A percentile compares a stretch with the other conserved stretches of the same genome.
These are phyloP conservation scores for Temnothorax rugatulus DNA, from an alignment of 2,888 invertebrate genomes.

Conservation along the genomic window DNA sequence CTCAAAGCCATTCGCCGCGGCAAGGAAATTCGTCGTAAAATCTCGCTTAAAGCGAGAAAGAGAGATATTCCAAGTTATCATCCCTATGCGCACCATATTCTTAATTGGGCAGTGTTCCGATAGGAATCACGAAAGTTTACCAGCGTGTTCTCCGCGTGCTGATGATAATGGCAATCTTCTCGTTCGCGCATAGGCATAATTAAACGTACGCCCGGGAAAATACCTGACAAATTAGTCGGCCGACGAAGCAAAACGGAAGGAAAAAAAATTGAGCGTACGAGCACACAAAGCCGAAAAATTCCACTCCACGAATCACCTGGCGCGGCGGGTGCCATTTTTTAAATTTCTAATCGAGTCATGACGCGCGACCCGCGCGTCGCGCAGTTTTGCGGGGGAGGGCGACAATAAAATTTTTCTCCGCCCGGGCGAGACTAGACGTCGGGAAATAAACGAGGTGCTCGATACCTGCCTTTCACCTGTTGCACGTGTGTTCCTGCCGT, in stretches of 20 bases:
- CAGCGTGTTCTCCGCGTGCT: neutral
- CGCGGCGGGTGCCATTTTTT: constrained; percentile 4
- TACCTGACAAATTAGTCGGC: neutral
- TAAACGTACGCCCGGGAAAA: neutral
- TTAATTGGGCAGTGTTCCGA: neutral
- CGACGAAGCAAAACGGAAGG: neutral
- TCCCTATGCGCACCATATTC: neutral
- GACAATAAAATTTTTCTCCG: constrained; percentile 40
- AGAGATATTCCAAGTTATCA: neutral
- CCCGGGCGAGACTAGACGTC: constrained; percentile 36
- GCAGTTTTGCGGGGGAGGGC: constrained; percentile 7
- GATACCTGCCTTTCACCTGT: constrained; percentile 74
- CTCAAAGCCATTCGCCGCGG: neutral
- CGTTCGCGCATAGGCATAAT: constrained; percentile 16
- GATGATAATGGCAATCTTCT: neutral
- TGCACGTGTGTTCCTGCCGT: constrained; percentile 68
- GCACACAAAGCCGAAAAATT: neutral
- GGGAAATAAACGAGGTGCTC: constrained; percentile 70
- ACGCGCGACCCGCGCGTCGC: constrained; percentile 4
- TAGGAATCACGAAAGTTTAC: neutral
- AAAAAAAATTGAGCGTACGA: neutral
- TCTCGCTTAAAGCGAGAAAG: neutral
- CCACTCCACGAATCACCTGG: neutral
- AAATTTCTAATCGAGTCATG: constrained; percentile 39
- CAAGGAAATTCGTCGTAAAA: constrained; percentile 5